These are phyloP conservation scores for Trypoxylus dichotomus DNA, from an alignment of 1,140 invertebrate species.

Conservation along the genomic window DNA sequence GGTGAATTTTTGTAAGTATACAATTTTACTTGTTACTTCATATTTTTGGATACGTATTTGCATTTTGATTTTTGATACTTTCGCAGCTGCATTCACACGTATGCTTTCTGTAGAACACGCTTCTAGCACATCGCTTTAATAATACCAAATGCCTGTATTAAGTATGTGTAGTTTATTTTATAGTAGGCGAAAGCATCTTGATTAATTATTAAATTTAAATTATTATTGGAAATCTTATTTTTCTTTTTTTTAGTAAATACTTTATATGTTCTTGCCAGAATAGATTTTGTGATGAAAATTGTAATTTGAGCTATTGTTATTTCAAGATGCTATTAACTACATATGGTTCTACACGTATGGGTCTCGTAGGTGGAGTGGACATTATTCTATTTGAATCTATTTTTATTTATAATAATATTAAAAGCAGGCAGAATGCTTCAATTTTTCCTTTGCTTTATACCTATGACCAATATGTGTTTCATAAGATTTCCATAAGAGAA, in stretches of 20 bases:
- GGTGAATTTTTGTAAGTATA: conserved; percentile 9
- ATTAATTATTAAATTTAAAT: neutral
- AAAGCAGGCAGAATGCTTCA: too few relatives aligned
- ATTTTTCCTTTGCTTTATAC: too few relatives aligned
- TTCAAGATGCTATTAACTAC: too few relatives aligned
- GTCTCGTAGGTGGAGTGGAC: too few relatives aligned
- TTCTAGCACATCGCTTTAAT: neutral
- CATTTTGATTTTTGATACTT: conserved; percentile 7
- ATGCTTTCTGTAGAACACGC: neutral
- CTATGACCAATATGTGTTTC: too few relatives aligned
- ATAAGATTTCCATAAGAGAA: too few relatives aligned
- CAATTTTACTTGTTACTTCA: neutral
- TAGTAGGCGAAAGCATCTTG: neutral
- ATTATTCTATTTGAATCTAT: too few relatives aligned
- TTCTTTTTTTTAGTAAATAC: neutral
- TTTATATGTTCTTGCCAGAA: too few relatives aligned
- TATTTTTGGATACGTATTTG: neutral
- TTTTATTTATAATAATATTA: too few relatives aligned
- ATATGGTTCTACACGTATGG: too few relatives aligned
- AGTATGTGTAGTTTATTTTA: neutral
- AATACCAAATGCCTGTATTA: neutral
- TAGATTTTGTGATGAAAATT: too few relatives aligned
- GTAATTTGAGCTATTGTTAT: too few relatives aligned
- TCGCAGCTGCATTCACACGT: neutral
- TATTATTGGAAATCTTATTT: neutral